Evolutionary conservation across 2,113 vertebrate genomes (phyloP).

Genomic region (Sardina pilchardus): DNA sequence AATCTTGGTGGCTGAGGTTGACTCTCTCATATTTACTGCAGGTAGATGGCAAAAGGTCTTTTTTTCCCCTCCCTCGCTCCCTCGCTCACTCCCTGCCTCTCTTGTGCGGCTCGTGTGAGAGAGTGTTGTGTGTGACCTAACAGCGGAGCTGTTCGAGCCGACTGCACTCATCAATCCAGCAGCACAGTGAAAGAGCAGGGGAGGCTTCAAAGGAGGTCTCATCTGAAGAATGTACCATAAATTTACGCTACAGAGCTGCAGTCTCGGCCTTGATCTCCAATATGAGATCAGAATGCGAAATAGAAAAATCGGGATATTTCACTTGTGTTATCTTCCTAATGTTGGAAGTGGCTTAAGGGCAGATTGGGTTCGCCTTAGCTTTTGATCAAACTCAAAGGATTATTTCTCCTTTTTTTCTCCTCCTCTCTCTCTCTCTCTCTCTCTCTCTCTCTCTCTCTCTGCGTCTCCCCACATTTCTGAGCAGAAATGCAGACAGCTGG

Average conservation of each 20-base stretch:
- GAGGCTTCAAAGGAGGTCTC: conserved; percentile 55
- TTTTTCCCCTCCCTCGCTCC: neutral
- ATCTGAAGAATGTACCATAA: conserved; percentile 55
- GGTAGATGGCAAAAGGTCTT: neutral
- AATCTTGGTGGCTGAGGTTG: conserved; percentile 37
- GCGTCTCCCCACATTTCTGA: neutral
- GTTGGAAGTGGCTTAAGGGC: conserved; percentile 62
- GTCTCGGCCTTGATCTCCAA: conserved; percentile 55
- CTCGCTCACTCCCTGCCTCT: neutral
- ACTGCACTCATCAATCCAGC: conserved; percentile 45
- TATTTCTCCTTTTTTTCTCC: neutral
- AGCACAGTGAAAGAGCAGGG: conserved; percentile 43
- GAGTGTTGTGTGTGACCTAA: conserved; percentile 44
- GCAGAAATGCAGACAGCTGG: conserved; percentile 22
- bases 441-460: conserved; percentile 38
- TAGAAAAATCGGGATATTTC: conserved; percentile 52
- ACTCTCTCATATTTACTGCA: conserved; percentile 40
- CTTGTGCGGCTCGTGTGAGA: conserved; percentile 30
- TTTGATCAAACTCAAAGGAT: conserved; percentile 58
- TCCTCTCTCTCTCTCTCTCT: conserved; percentile 7
- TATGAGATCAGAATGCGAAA: conserved; percentile 53
- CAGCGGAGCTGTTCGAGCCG: conserved; percentile 38
- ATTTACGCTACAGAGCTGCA: conserved; percentile 45
- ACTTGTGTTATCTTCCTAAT: conserved; percentile 49
- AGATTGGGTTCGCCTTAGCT: conserved; percentile 49